Evolutionary conservation across 2,113 vertebrate genomes (phyloP).

Genomic region (Megaleporinus macrocephalus): DNA sequence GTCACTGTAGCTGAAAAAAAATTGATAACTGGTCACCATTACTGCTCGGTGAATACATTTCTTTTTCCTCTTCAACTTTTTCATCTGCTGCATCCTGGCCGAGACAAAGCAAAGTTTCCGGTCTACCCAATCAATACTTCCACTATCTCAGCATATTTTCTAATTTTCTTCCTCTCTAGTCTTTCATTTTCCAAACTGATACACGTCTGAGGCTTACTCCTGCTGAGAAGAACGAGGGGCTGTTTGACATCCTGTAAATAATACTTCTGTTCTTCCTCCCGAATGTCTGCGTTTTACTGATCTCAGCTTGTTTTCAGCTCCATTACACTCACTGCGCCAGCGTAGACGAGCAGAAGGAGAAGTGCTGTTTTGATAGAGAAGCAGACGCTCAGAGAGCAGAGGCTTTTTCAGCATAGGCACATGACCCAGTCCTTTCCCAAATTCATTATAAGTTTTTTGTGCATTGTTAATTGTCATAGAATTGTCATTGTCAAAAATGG

Average conservation of each 20-base stretch:
- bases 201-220: neutral
- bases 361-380: neutral
- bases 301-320: slow-evolving; percentile 21
- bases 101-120: slow-evolving; percentile 5
- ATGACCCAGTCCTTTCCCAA: neutral
- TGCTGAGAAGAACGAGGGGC: neutral
- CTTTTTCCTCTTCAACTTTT: too few species aligned
- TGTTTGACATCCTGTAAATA: slow-evolving; percentile 20
- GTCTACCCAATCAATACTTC: neutral
- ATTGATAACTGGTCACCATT: too few species aligned
- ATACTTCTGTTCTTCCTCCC: slow-evolving; percentile 13
- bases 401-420: neutral
- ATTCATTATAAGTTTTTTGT: neutral
- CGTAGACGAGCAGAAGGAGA: neutral
- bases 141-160: neutral
- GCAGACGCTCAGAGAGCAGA: neutral
- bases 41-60: too few species aligned
- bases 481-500: too few species aligned
- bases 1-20: too few species aligned
- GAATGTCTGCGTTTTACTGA: neutral
- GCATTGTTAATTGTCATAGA: too few species aligned
- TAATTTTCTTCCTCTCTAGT: neutral
- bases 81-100: too few species aligned
- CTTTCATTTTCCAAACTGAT: neutral
- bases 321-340: slow-evolving; percentile 8